These are phyloP conservation scores for Pachyseris speciosa DNA, from an alignment of 64 coral and sea anemone species.

Conservation along the genomic window DNA sequence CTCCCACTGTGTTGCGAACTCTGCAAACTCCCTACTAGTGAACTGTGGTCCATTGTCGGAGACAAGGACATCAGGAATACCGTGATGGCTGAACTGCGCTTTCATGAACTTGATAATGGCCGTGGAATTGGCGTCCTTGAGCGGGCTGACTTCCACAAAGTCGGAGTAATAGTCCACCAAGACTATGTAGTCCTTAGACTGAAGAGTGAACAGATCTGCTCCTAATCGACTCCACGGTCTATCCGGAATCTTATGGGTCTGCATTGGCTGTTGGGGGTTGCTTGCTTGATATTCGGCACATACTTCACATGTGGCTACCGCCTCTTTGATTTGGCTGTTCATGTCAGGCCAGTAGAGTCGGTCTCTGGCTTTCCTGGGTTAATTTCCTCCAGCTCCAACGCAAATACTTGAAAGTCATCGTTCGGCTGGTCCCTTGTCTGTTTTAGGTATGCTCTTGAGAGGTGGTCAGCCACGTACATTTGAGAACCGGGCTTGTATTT, in stretches of 20 bases:
- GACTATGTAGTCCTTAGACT: neutral
- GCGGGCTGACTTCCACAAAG: slow-evolving; percentile 23
- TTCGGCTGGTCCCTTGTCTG: neutral
- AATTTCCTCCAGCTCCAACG: too few relatives aligned
- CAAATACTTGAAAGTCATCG: neutral
- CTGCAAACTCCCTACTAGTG: too few relatives aligned
- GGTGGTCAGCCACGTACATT: slow-evolving; percentile 37
- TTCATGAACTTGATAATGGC: too few relatives aligned
- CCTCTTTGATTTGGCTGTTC: slow-evolving; percentile 25
- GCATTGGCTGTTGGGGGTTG: neutral
- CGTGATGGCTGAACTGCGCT: too few relatives aligned
- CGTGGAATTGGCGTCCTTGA: too few relatives aligned
- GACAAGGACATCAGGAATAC: too few relatives aligned
- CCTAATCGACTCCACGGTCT: neutral
- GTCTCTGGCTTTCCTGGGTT: slow-evolving; percentile 31
- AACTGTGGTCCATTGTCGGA: too few relatives aligned
- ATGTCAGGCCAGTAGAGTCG: slow-evolving; percentile 67
- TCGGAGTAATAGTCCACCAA: slow-evolving; percentile 19
- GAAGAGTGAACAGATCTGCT: neutral
- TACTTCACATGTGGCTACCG: slow-evolving; percentile 33
- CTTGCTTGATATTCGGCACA: slow-evolving; percentile 8
- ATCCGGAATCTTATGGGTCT: neutral
- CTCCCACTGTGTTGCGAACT: too few relatives aligned
- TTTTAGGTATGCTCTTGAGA: slow-evolving; percentile 42
- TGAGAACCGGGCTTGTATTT: slow-evolving; percentile 7